Evolutionary conservation across 2,113 vertebrate species (phyloP), one percentile per base, ranked within the genome.

Genomic region (Sorex fumeus): DNA sequence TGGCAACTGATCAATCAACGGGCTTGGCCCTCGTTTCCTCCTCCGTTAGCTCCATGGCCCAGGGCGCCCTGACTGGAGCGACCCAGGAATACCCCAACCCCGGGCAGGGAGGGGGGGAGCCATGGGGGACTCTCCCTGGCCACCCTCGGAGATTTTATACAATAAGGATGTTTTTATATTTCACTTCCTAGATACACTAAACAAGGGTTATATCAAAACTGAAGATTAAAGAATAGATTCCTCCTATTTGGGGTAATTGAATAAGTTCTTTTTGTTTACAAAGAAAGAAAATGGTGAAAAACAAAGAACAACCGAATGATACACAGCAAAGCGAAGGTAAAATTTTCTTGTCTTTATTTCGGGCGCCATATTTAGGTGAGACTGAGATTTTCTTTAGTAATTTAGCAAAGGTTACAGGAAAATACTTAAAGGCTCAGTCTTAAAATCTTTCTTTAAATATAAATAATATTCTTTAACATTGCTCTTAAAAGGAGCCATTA

Each of bases 401-500:
- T 88, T 30, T 53, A 53, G 53, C 53, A 53, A 53, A 84, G 64
- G n/a, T 74, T 90, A 79, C 15, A 90, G 79, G 92, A 93, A 32
- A 6, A 71, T 47, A 18, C 36, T 81, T 88, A 91, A 84, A 81
- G 25, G 11, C 79, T 8, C 1, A 60, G 86, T 64, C 18, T 71
- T 40, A 84, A 93, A 86, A 66, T 50, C 0, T 53, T 84, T 88
- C 40, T 89, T 88, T 83, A 90, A 94, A 53, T 53, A 87, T 78
- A 50, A 88, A 21, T 60, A 53, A 66, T 72, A 79, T 78, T 71
- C 28, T 69, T 95, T 84, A 88, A 84, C 32, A 93, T 90, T 75
- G 40, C 81, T 87, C 34, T 71, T 25, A 88, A 90, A 93, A 87
- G 76, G 50, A 88, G 16, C 50, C 69, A 66, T 79, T 84, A 77